Base-by-base conservation (phyloP, 2,113 vertebrate species). In the Mesembrinibis cayennensis region DNA sequence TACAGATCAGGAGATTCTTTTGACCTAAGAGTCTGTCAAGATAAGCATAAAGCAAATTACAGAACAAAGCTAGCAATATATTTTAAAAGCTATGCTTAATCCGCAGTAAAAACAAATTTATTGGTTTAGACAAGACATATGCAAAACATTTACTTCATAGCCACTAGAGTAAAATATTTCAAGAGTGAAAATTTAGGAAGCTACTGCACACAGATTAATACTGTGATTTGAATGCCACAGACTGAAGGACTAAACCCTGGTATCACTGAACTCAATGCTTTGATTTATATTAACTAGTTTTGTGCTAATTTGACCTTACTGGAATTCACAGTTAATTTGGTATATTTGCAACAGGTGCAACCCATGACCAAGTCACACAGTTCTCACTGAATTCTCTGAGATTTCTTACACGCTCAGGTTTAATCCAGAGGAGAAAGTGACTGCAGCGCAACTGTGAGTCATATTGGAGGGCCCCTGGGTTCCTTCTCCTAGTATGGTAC, bases 391-490 rank as follows among this genome's bases (percentile, higher is more conserved):
- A 52, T 36, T 44, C 52, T 76, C 49, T 77, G 61, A 74, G 65
- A 40, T 78, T 73, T 50, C 74, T 70, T 21, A 13, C 11, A 29
- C 0, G 6, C 16, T 23, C 13, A 10, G 22, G 42, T 38, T n/a
- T 77, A 78, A 61, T 53, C 66, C 5, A 9, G 49, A 86, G 61
- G 38, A 69, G 79, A 88, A 81, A 92, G 52, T 67, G 79, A 56
- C 47, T 82, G 58, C 73, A 71, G 50, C 4, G 4, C 58, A 38
- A 47, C 27, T 3, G 15, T 80, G 92, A 88, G 62, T 94, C 66
- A 25, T 8, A 10, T 5, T 0, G 0, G 19, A 49, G 32, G 44
- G 85, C 50, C 80, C 27, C 56, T 0, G 2, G 59, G 72, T 40
- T 78, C 63, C 38, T 53, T 42, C 21, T 90, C 38, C 52, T 74